Base-by-base conservation (phyloP, 2,888 invertebrate species). In the Tetranychus truncatus region DNA sequence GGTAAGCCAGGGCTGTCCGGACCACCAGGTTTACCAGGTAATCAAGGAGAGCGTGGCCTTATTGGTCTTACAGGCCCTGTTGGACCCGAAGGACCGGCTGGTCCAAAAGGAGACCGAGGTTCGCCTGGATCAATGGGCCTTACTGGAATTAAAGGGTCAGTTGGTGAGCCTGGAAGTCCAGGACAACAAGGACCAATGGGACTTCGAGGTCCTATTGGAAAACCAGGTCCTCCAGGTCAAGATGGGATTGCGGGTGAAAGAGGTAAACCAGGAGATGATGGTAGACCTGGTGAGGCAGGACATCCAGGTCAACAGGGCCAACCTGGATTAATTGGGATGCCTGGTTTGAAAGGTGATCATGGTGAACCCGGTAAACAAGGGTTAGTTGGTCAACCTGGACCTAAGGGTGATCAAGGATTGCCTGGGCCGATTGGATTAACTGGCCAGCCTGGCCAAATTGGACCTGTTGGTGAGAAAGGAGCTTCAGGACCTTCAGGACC, bases 1-100 rank as follows among this genome's bases (percentile, higher is more conserved):
- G 92, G 92, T 8, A 91, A 92, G 81, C 85, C 89, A 67, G 91
- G 92, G 18, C 83, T 92, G 67, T 89, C 88, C 77, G 92, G 92
- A 73, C 1, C 71, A 15, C 67, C 20, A 18, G 73, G 73, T n/a
- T 74, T 73, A 69, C 77, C 77, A 73, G 79, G 79, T 15, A 72
- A 15, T 72, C 71, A 91, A 78, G 92, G 92, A 6, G 92, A 92
- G 84, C 85, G 91, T 81, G 92, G 92, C 1, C 85, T 91, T 66
- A 91, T 92, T 83, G 92, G 92, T 0, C 87, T 90, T 0, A 91
- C 91, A 0, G 86, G 87, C 79, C 86, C 89, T 0, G 91, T 92
- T 83, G 92, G 92, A 0, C 87, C 90, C 0, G 92, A 91, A 0
- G 86, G 87, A 79, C 86, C 89, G 0, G 91, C 72, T 45, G 72